Conservation (phyloP, 2,888 invertebrate genomes). For the Ochlodes sylvanus region DNA sequence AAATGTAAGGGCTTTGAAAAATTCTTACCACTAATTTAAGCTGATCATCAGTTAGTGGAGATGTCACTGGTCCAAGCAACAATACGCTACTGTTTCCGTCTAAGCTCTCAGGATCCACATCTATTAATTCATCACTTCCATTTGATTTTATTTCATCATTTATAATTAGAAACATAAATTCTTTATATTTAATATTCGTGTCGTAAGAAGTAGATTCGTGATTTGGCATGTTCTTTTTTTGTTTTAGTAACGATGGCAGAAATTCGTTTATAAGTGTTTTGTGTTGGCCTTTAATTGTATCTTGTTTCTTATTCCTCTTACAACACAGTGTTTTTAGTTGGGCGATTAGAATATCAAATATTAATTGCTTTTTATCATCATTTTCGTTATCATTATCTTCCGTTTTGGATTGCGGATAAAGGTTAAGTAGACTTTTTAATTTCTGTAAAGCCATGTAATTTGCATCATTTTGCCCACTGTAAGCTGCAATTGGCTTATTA, state of each 20-base stretch:
- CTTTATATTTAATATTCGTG: slow-evolving; percentile 43
- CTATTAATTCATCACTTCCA: slow-evolving; percentile 65
- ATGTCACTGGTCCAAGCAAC: slow-evolving; percentile 72
- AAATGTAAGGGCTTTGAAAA: neutral
- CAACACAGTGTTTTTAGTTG: slow-evolving; percentile 75
- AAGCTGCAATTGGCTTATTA: slow-evolving; percentile 62
- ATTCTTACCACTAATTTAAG: slow-evolving; percentile 67
- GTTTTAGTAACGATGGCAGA: slow-evolving; percentile 40
- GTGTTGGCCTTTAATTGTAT: slow-evolving; percentile 44
- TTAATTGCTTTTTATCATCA: slow-evolving; percentile 65
- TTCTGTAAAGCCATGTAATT: slow-evolving; percentile 66
- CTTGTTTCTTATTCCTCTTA: slow-evolving; percentile 54
- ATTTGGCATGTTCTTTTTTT: slow-evolving; percentile 31
- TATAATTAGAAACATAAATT: slow-evolving; percentile 73
- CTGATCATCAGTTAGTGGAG: slow-evolving; percentile 64
- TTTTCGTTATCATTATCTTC: slow-evolving; percentile 51
- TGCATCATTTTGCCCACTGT: slow-evolving; percentile 52
- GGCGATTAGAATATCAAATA: slow-evolving; percentile 72
- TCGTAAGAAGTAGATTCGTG: neutral
- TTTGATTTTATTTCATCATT: slow-evolving; percentile 75
- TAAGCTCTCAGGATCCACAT: slow-evolving; percentile 74
- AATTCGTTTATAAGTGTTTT: slow-evolving; percentile 48
- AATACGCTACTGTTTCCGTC: slow-evolving; percentile 71
- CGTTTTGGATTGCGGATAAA: slow-evolving; percentile 50
- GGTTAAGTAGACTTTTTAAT: slow-evolving; percentile 64